phyloP scores from a whole-genome alignment of 2,113 vertebrate species.

The Oreocharis arfaki region DNA sequence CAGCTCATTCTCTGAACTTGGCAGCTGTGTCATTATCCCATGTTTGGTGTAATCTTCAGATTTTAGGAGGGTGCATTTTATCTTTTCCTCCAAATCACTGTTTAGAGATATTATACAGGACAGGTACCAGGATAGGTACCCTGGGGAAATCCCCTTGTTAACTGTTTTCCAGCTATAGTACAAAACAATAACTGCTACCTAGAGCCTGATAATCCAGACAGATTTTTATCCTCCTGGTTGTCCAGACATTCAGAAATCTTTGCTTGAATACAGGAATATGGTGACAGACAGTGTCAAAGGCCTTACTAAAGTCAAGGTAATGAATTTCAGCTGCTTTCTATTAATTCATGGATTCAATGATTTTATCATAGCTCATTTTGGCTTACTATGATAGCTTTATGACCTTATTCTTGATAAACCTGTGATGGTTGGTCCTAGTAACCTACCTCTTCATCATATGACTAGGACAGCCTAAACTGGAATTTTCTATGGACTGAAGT shows the following conservation, averaged over 20 bases:
- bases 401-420: background rate
- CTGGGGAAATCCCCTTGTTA: background rate
- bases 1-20: background rate
- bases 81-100: background rate
- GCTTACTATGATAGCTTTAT: background rate
- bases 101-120: background rate
- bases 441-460: background rate
- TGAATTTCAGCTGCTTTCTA: background rate
- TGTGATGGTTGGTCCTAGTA: background rate
- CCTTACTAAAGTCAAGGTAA: background rate
- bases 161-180: background rate
- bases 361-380: background rate
- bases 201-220: background rate
- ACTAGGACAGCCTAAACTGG: background rate
- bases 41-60: background rate
- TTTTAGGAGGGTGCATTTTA: background rate
- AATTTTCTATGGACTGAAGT: background rate
- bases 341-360: background rate
- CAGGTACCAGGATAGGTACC: accelerated
- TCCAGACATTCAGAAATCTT: background rate
- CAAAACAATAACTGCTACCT: background rate
- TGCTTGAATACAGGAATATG: background rate
- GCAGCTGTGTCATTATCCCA: background rate
- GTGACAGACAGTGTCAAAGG: background rate
- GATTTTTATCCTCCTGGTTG: background rate